Evolutionary conservation across 2,888 invertebrate species (phyloP), one percentile per base, ranked within the genome.

Genomic region (Quadroppia sp.): DNA sequence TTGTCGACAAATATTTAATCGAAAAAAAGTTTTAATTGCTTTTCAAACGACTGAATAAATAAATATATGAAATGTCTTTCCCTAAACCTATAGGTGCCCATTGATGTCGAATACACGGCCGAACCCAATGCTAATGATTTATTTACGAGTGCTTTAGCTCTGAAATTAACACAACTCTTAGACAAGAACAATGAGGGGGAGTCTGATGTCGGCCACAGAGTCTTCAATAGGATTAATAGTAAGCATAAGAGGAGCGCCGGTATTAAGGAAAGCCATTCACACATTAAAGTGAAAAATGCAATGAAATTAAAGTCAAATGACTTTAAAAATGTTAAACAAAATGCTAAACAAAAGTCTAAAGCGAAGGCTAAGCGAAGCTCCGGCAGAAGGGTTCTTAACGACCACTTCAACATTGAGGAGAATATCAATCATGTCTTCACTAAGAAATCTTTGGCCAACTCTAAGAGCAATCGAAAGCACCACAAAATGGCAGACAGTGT

Each of bases 381-480:
- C 9, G 25, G 40, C 36, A 9, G 67, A 42, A 32, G 67, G 2
- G 67, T 67, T 11, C 42, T 67, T 7, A 42, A 36, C 42, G 67
- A 67, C 13, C 67, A 67, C 32, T 67, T 67, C 23, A 36, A 67
- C n/a, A 11, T 67, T 42, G 67, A 67, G 25, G 67, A 67, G n/a
- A 42, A 67, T 13, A 36, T n/a, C 42, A 11, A 25, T 25, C 40
- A 23, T 67, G 67, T 23, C 3, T 20, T 36, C n/a, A n/a, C n/a
- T n/a, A 64, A 32, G 13, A 64, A 64, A 40, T 20, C 9, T 20
- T 64, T 36, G 2, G n/a, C 20, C 9, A 64, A 64, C 15, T 11
- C 13, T 36, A 32, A 64, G 36, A 15, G n/a, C 30, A 64, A 64
- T 4, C 36, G 4, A 36, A 28, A 9, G 6, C 32, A 42, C 11